A percentile compares a stretch with the other conserved stretches of the same genome.
These are phyloP conservation scores for Drosophila carrolli DNA, from an alignment of 1,140 invertebrate genomes.

Conservation along the genomic window DNA sequence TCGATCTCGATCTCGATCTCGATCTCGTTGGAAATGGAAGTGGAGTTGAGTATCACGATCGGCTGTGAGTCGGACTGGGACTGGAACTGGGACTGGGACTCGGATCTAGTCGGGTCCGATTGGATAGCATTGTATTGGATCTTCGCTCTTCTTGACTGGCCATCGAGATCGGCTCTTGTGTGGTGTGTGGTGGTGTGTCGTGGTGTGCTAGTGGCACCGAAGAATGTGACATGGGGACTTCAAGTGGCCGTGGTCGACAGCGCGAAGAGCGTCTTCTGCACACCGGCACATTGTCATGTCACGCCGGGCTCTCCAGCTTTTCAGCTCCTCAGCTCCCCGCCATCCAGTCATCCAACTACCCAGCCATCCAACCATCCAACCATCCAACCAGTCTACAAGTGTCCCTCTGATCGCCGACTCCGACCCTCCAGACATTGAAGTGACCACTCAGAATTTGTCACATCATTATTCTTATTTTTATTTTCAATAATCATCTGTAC, in stretches of 20 bases:
- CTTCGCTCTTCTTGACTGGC: slow-evolving; percentile 36
- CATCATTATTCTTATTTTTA: slow-evolving; percentile 82
- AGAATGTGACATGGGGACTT: slow-evolving; percentile 76
- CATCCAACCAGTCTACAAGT: slow-evolving; percentile 12
- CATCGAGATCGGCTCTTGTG: slow-evolving; percentile 38
- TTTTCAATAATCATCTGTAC: slow-evolving; percentile 77
- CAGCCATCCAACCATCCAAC: too few species aligned
- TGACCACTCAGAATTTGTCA: slow-evolving; percentile 80
- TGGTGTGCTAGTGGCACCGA: slow-evolving; percentile 17
- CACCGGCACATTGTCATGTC: slow-evolving; percentile 64
- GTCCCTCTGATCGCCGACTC: slow-evolving; percentile 30
- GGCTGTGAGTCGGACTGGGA: background rate
- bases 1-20: slow-evolving; percentile 37
- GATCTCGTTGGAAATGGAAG: slow-evolving; percentile 8
- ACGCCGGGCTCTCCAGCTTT: slow-evolving; percentile 43
- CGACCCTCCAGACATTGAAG: slow-evolving; percentile 52
- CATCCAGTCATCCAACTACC: too few species aligned
- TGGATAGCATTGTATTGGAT: background rate
- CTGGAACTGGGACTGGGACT: background rate
- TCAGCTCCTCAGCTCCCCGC: too few species aligned
- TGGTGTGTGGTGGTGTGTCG: background rate
- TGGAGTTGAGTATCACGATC: slow-evolving; percentile 42
- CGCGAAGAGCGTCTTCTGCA: slow-evolving; percentile 57
- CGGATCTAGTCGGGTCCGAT: background rate
- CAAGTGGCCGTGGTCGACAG: slow-evolving; percentile 57